Evolutionary conservation across 2,888 invertebrate species (phyloP), one percentile per base, ranked within the genome.

Genomic region (Lissonota sp.): DNA sequence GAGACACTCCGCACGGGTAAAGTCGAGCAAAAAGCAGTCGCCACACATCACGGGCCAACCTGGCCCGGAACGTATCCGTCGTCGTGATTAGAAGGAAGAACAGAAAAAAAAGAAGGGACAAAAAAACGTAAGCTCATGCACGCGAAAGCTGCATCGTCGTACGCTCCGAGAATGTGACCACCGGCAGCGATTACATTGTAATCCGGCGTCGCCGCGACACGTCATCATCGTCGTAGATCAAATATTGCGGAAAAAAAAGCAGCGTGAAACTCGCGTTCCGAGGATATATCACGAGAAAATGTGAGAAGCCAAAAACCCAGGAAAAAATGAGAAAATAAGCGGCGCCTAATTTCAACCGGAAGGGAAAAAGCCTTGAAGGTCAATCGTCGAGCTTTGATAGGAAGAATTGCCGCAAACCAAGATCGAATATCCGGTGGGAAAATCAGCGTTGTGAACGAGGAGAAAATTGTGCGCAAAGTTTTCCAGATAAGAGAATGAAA

Each of bases 151-250:
- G 46, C 16, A 42, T 60, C 42, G 46, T 66, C 74, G 66, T 75
- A 63, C 26, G 77, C 72, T 62, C 49, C 73, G 78, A 79, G 49
- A 58, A 79, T 82, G 82, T 79, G 72, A 82, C 72, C 79, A 79
- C 72, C 79, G 79, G 42, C 67, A n/a, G n/a, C 63, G 76, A 72
- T 73, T 37, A 51, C 49, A 77, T 67, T 71, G 40, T 53, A 77
- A n/a, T n/a, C 78, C 81, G 81, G 80, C 39, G 26, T 16, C 55
- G 55, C 42, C 16, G 55, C 42, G 55, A 55, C 55, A 58, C 58
- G 58, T 57, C 26, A 53, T 12, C 12, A 62, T 42, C 14, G 42
- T 62, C 42, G 42, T 12, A 7, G 6, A 12, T 5, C 6, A 53
- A 16, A 16, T 53, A 42, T 42, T 12, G 51, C 12, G 53, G n/a